Conservation (phyloP, 2,888 invertebrate genomes). For the Andrena flavipes region DNA sequence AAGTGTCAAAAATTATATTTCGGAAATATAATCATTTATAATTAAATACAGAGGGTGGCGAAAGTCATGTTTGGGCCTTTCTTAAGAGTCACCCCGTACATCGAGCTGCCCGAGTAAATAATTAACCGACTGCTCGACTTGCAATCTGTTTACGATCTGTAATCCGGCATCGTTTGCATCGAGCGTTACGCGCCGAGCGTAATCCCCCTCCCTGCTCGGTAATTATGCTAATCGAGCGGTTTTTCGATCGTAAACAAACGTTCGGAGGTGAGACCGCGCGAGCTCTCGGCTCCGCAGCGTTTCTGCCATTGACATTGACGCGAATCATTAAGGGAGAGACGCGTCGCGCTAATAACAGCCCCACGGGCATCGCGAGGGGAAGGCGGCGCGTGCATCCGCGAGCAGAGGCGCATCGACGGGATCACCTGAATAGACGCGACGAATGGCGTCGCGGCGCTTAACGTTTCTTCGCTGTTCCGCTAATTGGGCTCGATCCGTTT, state of each 20-base stretch:
- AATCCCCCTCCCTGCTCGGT: neutral
- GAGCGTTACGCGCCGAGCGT: neutral
- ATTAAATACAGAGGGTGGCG: too few relatives aligned
- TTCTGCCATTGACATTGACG: constrained; percentile 59
- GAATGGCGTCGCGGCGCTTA: constrained; percentile 42
- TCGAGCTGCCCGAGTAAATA: too few relatives aligned
- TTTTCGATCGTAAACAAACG: constrained; percentile 4
- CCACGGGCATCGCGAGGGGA: constrained; percentile 21
- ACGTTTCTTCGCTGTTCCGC: constrained; percentile 37
- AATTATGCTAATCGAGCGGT: constrained; percentile 43
- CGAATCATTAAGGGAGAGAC: constrained; percentile 29
- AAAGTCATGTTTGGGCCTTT: too few relatives aligned
- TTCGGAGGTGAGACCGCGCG: neutral
- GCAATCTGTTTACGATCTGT: neutral
- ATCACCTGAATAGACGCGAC: constrained; percentile 34
- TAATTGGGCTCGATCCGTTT: constrained; percentile 53
- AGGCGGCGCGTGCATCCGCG: constrained; percentile 24
- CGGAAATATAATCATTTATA: too few relatives aligned
- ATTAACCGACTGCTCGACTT: too few relatives aligned
- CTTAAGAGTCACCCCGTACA: too few relatives aligned
- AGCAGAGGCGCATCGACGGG: constrained; percentile 5
- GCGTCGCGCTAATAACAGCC: constrained; percentile 36
- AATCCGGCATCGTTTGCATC: constrained; percentile 8
- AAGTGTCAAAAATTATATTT: too few relatives aligned
- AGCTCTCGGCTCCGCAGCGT: neutral